Conservation (phyloP, 1,140 invertebrate genomes). For the Lerema accius region DNA sequence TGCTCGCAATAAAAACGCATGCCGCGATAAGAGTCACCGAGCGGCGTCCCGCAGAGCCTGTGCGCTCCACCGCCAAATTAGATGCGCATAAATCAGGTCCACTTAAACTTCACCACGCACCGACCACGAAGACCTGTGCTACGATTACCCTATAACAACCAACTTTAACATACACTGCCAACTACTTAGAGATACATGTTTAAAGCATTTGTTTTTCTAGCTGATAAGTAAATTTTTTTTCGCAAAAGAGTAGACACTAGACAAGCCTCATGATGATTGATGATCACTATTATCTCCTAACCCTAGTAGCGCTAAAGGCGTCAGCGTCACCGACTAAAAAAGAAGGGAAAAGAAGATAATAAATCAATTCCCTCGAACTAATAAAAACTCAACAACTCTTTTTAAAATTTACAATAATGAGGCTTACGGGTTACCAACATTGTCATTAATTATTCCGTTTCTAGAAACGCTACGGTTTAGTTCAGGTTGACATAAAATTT, state of each 20-base stretch:
- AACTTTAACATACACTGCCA: conserved; percentile 13
- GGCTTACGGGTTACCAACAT: background rate
- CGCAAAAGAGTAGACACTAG: no score
- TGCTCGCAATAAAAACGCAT: conserved; percentile 74
- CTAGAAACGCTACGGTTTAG: conserved; percentile 1
- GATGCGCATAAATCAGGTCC: conserved; percentile 76
- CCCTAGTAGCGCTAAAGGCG: no score
- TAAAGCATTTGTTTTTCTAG: conserved; percentile 2
- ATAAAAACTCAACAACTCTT: background rate
- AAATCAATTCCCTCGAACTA: background rate
- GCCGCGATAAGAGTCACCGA: conserved; percentile 59
- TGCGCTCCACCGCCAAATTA: conserved; percentile 66
- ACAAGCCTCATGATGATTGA: no score
- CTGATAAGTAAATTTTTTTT: background rate
- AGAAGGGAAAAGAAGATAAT: no score
- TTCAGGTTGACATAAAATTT: conserved; percentile 6
- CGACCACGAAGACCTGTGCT: conserved; percentile 37
- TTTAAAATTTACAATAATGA: background rate
- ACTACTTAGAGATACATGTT: conserved; percentile 6
- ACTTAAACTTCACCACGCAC: conserved; percentile 48
- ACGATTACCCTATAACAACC: conserved; percentile 40
- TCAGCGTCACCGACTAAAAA: no score
- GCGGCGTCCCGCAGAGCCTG: conserved; percentile 58
- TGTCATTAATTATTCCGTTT: background rate
- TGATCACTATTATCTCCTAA: no score